Base-by-base conservation (phyloP, 2,797 vertebrate genomes). In the Poeciliopsis paucimaculata region DNA sequence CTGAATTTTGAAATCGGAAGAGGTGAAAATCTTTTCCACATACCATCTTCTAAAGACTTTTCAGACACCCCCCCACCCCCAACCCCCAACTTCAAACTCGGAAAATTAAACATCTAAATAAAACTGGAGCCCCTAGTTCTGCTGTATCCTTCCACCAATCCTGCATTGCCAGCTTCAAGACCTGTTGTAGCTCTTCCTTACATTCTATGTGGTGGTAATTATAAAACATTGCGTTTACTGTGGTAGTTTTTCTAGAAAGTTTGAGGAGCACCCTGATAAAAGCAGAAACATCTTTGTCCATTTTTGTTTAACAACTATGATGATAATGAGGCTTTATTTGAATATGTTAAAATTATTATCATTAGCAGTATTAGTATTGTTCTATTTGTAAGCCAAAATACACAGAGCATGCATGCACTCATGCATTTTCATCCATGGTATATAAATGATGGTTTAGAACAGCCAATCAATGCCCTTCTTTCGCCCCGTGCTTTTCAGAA, bases 31-130 rank as follows among this genome's bases (percentile, higher is more conserved):
- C 8, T 36, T 36, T 66, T 34, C 31, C 7, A 66, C 8, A 8
- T 36, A 13, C 16, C 7, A 64, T 9, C 7, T 66, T 66, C 18
- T 36, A 39, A 36, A 5, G 62, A 66, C 62, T 36, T 64, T 64
- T 36, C 16, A 36, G 2, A 5, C 2, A 5, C 3, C 1, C 1
- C 4, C 26, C 26, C 16, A n/a, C n/a, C n/a, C n/a, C n/a, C n/a
- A n/a, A n/a, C n/a, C n/a, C n/a, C n/a, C 16, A 66, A 66, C 34
- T 31, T 62, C 28, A 34, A 62, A 18, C 60, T 39, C 8, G 18
- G 18, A 39, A 66, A 66, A 66, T 39, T 39, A 9, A 66, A 23
- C 34, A 66, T 66, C 62, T 39, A 39, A 66, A 39, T 66, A 66
- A 66, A 39, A 5, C 18, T 66, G 62, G 62, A 39, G 20, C 34